Base-by-base conservation (phyloP, 2,113 vertebrate species). In the Eurypyga helias region DNA sequence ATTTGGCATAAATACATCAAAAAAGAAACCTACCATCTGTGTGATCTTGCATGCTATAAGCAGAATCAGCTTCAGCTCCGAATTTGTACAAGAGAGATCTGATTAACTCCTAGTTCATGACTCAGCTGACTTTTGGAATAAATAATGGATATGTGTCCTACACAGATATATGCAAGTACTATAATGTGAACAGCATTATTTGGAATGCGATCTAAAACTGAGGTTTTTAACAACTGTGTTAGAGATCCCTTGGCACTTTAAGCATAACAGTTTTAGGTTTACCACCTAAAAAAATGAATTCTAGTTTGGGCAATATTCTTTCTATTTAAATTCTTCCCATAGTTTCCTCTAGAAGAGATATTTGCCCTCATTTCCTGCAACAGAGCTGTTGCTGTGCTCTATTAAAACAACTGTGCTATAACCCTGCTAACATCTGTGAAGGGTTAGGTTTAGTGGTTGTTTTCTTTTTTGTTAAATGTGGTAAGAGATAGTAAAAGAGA, bases 281-380 rank as follows among this genome's bases (percentile, higher is more conserved):
- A 69, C 36, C 54, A 82, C 49, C 75, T 57, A 61, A 87, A 79
- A 87, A 70, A 8, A 9, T 7, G 57, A 81, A 62, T 84, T 81
- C 33, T 58, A 71, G 28, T 71, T 43, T 61, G 28, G 51, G 33
- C 54, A 87, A 91, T 76, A 75, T 18, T 91, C 33, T 55, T 89
- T 26, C 38, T 87, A 88, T 67, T 87, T 93, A 93, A 89, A 96
- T 95, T 97, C 87, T 93, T 95, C 28, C 82, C 89, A 83, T 90
- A 96, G 69, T 91, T 95, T 96, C 78, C 45, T 20, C 57, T 87
- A 62, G 41, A 91, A 64, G 34, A 89, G 33, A 90, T 94, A 96
- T 90, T 84, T 95, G 48, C 69, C 43, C 73, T 94, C 87, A 96
- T 95, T 95, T 96, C 94, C 93, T 97, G 81, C 46, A 89, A 92